Base-by-base conservation (phyloP, 2,113 vertebrate species). In the Onychorhynchus coronatus region DNA sequence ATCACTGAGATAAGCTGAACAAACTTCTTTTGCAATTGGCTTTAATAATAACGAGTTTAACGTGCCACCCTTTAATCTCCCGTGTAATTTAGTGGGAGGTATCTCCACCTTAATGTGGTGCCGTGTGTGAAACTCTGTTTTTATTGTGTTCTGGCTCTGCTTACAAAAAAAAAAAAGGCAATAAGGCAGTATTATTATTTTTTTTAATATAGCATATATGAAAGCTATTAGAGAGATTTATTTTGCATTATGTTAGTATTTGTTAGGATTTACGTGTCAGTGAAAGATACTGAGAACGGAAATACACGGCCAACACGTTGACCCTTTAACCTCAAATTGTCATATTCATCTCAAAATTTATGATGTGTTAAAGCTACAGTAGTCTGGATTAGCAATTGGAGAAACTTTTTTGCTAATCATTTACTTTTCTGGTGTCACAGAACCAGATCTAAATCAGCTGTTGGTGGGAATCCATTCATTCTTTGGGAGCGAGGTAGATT, bases 301-400 rank as follows among this genome's bases (percentile, higher is more conserved):
- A 89, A 46, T 80, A 21, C 0, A 17, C 44, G 61, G 61, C n/a
- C 25, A 42, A 8, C 61, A 49, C 68, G 8, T 1, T 85, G 70
- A 75, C 61, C 41, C 66, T 81, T 84, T 78, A 49, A 88, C 66
- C 68, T 93, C 44, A 63, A 24, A 28, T 65, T 89, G 85, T 91
- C 76, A 39, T 75, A 63, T 74, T 72, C 0, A 24, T 62, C 65
- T 63, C 47, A 58, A 30, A 85, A 88, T 80, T 41, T 75, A 90
- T 55, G 24, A 76, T 75, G 78, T 55, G 62, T 85, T 96, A 68
- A 63, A 90, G 87, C 33, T 95, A 46, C 86, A 89, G 79, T 84
- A 86, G 66, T 86, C 39, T 56, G 53, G 66, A 35, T 85, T 70
- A 52, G 67, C 47, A 87, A 50, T 52, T 55, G 39, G 67, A 80